Evolutionary conservation across 2,113 vertebrate species (phyloP).

Genomic region (pig (Sus scrofa)): DNA sequence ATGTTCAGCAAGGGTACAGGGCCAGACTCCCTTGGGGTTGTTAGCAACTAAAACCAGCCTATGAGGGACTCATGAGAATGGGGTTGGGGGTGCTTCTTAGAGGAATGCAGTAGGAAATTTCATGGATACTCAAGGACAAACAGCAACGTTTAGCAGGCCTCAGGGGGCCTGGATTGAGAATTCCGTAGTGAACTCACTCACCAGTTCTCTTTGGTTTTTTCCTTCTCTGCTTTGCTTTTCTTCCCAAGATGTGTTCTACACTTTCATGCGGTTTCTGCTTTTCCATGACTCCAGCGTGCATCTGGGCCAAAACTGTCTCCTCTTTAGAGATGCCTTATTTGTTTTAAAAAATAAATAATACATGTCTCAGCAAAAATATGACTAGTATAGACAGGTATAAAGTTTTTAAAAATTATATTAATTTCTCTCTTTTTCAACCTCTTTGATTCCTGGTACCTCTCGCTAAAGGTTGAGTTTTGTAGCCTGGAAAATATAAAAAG

Average conservation of each 20-base stretch:
- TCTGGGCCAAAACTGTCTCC: not conserved
- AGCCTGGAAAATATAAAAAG: not conserved
- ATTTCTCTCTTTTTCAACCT: not conserved
- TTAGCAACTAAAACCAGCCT: not conserved
- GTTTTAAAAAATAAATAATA: not conserved
- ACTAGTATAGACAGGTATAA: not conserved
- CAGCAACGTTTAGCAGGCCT: not conserved
- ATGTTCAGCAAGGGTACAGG: not conserved
- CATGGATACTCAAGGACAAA: not conserved
- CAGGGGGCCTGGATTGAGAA: not conserved
- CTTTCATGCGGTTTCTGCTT: not conserved
- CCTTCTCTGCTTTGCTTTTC: not conserved
- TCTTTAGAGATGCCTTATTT: not conserved
- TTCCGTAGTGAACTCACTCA: rapidly evolving
- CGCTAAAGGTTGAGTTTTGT: constrained; percentile 6
- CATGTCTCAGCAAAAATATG: not conserved
- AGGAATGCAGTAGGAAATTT: not conserved
- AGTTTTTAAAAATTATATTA: not conserved
- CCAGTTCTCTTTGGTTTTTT: not conserved
- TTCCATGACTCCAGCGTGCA: not conserved
- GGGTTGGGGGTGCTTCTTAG: not conserved
- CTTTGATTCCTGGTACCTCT: not conserved
- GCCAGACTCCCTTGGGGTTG: not conserved
- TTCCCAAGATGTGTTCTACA: not conserved
- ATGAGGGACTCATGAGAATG: not conserved